Evolutionary conservation across 2,888 invertebrate genomes (phyloP), one percentile per base, ranked within the genome.

Genomic region (Helicoverpa assulta): DNA sequence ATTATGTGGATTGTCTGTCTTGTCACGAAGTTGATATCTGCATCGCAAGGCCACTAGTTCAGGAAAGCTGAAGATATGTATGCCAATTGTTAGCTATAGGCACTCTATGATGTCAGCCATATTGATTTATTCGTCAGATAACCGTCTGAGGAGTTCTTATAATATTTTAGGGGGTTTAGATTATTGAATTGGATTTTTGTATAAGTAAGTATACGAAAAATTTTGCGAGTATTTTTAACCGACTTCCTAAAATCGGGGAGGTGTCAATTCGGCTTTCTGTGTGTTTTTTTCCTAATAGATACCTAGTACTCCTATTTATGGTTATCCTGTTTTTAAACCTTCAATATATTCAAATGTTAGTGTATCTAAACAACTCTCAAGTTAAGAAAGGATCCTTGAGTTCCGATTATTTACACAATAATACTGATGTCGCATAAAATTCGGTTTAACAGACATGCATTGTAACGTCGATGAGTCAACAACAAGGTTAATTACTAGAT

Each of bases 21-120:
- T 77, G 74, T 81, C 82, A 80, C 80, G 75, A 73, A 58, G 76
- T 73, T 72, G 66, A 76, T 76, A 78, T 64, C 65, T 59, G 56
- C 64, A 59, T 70, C 19, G 26, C 81, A 71, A 82, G 83, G 78
- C 12, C 73, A 37, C 19, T 47, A 18, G 65, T 67, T 67, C 70
- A 76, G 73, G 67, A 72, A 56, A 58, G 52, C 56, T 73, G 69
- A 55, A 62, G 67, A 70, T 65, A 76, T 26, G 26, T 65, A 56
- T 18, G 63, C 8, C 56, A 51, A 51, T 73, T 75, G 61, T 67
- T 73, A 40, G 43, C 51, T 26, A 26, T 26, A 26, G 4, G 26
- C 26, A 26, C 3, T n/a, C 18, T 3, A 21, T 71, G 62, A 78
- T 78, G 65, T 74, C 67, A 67, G 77, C 54, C 19, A 26, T 53